Conservation (phyloP, 2,888 invertebrate species). For the Megamerina dolium region DNA sequence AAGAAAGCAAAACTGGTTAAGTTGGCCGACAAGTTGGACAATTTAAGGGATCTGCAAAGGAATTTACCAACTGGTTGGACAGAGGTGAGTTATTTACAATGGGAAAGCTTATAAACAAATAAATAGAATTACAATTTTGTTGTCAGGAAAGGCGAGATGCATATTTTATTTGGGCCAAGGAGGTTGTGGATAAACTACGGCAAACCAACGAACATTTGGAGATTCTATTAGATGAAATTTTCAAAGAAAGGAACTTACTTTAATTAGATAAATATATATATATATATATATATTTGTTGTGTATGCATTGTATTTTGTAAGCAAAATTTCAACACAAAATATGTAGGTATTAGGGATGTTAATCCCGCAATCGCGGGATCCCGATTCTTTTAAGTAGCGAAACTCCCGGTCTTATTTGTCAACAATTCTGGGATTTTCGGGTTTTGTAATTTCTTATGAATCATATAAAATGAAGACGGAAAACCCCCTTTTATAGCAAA, state of each 20-base stretch:
- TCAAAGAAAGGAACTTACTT: conserved; percentile 29
- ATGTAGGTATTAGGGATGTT: too few species aligned
- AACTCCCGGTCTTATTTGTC: too few species aligned
- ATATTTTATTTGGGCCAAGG: conserved; percentile 66
- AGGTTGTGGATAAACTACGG: conserved; percentile 60
- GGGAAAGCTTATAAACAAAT: too few species aligned
- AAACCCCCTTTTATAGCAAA: too few species aligned
- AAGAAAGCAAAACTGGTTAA: conserved; percentile 67
- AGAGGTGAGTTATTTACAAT: too few species aligned
- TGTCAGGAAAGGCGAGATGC: conserved; percentile 52
- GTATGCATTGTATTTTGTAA: neutral
- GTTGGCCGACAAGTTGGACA: conserved; percentile 77
- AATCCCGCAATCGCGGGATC: too few species aligned
- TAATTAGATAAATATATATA: neutral
- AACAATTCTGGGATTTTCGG: too few species aligned
- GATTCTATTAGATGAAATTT: conserved; percentile 53
- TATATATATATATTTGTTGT: neutral
- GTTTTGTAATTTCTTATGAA: too few species aligned
- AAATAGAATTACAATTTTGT: neutral
- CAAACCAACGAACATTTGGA: conserved; percentile 60
- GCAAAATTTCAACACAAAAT: too few species aligned
- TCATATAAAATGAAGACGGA: too few species aligned
- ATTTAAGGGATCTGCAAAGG: conserved; percentile 63
- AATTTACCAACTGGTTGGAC: conserved; percentile 56
- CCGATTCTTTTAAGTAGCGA: too few species aligned